Evolutionary conservation across 1,140 invertebrate species (phyloP).

Genomic region (Agrypnia vestita): DNA sequence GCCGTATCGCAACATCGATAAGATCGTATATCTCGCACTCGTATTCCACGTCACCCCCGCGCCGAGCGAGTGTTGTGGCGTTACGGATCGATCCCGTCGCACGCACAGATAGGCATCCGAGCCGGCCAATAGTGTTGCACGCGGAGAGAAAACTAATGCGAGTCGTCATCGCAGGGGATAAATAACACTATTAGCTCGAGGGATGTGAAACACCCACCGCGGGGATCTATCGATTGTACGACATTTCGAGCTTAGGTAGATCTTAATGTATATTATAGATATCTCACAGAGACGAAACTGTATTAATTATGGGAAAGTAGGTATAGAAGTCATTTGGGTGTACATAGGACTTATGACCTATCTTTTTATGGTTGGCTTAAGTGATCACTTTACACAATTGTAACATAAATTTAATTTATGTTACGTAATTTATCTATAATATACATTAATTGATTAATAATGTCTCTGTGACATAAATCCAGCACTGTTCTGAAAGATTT

Average conservation of each 20-base stretch:
- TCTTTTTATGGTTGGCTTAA: too few species aligned
- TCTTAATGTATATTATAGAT: too few species aligned
- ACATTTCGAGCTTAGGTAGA: background rate
- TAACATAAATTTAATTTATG: too few species aligned
- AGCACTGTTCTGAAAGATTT: too few species aligned
- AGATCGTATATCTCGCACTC: background rate
- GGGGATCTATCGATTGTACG: background rate
- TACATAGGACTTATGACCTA: too few species aligned
- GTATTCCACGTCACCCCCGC: slow-evolving; percentile 8
- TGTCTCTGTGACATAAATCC: too few species aligned
- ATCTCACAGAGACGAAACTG: too few species aligned
- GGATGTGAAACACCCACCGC: background rate
- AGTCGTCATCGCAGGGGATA: slow-evolving; percentile 28
- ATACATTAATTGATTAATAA: too few species aligned
- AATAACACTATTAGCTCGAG: background rate
- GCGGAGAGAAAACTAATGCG: background rate
- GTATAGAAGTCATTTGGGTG: too few species aligned
- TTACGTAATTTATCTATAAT: too few species aligned
- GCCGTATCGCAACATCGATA: background rate
- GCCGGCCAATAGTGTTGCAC: background rate
- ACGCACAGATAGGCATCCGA: background rate
- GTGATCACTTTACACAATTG: too few species aligned
- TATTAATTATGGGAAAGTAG: too few species aligned
- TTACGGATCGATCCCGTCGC: slow-evolving; percentile 16
- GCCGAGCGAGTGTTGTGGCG: background rate